Evolutionary conservation across 2,113 vertebrate genomes (phyloP).

Genomic region (Neotragus moschatus): DNA sequence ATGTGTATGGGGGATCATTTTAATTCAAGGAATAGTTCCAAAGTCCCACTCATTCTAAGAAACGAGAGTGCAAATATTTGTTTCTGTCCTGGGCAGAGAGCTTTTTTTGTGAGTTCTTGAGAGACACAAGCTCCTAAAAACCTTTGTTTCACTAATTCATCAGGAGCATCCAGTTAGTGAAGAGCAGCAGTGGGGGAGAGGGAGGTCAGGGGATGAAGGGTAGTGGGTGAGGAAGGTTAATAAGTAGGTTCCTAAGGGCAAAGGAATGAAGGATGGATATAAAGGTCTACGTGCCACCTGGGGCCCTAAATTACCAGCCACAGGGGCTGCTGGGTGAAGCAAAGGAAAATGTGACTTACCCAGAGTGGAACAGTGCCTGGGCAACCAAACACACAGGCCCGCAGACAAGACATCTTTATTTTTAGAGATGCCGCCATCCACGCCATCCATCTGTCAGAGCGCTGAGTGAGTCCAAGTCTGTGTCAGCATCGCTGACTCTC

Average conservation of each 20-base stretch:
- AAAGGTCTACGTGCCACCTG: background rate
- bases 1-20: background rate
- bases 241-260: background rate
- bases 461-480: background rate
- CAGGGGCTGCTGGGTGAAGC: background rate
- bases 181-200: background rate
- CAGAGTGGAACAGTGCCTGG: background rate
- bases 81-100: background rate
- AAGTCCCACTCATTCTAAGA: background rate
- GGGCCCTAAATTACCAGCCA: background rate
- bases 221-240: background rate
- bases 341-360: conserved; percentile 26
- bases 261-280: conserved; percentile 14
- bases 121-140: background rate
- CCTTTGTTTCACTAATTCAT: background rate
- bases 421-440: background rate
- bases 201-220: background rate
- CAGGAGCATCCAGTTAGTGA: background rate
- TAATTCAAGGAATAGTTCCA: background rate
- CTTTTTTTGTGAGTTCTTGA: background rate
- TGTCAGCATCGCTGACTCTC: background rate
- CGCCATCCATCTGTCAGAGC: background rate
- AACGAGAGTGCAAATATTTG: background rate
- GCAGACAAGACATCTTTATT: background rate
- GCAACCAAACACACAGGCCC: background rate